These are phyloP conservation scores for Anthoscopus minutus DNA, from an alignment of 2,113 vertebrate species.

Conservation along the genomic window DNA sequence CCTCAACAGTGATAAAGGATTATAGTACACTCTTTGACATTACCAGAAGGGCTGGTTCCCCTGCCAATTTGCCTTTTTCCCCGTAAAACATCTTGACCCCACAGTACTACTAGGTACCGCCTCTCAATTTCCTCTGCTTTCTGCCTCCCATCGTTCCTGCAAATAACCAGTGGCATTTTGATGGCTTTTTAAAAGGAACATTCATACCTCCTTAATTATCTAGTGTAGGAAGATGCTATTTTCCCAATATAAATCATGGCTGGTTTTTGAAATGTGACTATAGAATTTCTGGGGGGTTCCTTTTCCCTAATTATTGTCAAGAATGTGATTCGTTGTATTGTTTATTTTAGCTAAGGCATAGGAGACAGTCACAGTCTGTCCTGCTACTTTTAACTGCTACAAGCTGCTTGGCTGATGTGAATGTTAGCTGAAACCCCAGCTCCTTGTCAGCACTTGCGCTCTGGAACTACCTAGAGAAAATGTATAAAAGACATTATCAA, in stretches of 20 bases:
- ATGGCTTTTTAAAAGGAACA: neutral
- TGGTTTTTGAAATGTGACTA: neutral
- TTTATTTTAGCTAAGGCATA: neutral
- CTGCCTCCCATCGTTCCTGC: neutral
- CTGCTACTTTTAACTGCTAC: fast-evolving
- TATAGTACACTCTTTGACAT: neutral
- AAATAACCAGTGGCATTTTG: neutral
- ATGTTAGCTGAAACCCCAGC: neutral
- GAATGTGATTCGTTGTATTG: neutral
- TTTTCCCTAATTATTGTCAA: neutral
- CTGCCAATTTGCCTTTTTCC: neutral
- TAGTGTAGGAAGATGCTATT: neutral
- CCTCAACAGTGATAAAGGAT: neutral
- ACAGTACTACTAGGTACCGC: neutral
- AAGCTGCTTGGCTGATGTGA: neutral
- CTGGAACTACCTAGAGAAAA: neutral
- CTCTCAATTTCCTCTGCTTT: neutral
- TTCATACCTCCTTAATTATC: neutral
- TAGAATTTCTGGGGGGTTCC: neutral
- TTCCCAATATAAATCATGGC: neutral
- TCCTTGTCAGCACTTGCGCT: neutral
- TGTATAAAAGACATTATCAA: neutral
- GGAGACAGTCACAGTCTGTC: neutral
- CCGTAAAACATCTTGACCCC: neutral
- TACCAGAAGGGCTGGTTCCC: neutral